These are phyloP conservation scores for Rhingia rostrata DNA, from an alignment of 2,888 invertebrate genomes.

Conservation along the genomic window DNA sequence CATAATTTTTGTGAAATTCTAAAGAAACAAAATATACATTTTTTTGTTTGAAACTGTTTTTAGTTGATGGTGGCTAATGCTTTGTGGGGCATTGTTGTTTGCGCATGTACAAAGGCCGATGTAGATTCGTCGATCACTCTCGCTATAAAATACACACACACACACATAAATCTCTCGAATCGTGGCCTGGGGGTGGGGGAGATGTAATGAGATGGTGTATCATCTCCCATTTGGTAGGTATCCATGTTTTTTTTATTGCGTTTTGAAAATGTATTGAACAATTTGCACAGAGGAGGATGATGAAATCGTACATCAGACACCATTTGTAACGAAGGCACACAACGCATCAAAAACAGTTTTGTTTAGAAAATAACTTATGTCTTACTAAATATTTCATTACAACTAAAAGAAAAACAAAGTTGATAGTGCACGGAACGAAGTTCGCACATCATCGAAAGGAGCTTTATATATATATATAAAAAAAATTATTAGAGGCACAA, in stretches of 20 bases:
- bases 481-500: constrained; percentile 35
- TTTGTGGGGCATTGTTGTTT: constrained; percentile 68
- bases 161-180: constrained; percentile 22
- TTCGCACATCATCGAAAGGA: constrained; percentile 54
- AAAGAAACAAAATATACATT: constrained; percentile 65
- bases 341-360: constrained; percentile 71
- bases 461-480: constrained; percentile 26
- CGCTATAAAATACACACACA: not conserved
- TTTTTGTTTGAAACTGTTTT: constrained; percentile 52
- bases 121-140: constrained; percentile 62
- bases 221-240: constrained; percentile 11
- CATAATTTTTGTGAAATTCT: constrained; percentile 70
- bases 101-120: constrained; percentile 73
- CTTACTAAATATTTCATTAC: constrained; percentile 70
- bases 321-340: constrained; percentile 73
- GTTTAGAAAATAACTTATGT: constrained; percentile 69
- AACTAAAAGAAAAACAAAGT: constrained; percentile 73
- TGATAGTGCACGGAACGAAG: constrained; percentile 60
- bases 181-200: constrained; percentile 27
- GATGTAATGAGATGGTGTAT: constrained; percentile 56
- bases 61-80: constrained; percentile 55
- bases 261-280: constrained; percentile 38
- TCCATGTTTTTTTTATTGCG: not conserved
- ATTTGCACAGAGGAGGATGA: constrained; percentile 28
- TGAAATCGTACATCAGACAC: constrained; percentile 63